These are phyloP conservation scores for Hemibates koningsi DNA, from an alignment of 2,113 vertebrate genomes.

Conservation along the genomic window DNA sequence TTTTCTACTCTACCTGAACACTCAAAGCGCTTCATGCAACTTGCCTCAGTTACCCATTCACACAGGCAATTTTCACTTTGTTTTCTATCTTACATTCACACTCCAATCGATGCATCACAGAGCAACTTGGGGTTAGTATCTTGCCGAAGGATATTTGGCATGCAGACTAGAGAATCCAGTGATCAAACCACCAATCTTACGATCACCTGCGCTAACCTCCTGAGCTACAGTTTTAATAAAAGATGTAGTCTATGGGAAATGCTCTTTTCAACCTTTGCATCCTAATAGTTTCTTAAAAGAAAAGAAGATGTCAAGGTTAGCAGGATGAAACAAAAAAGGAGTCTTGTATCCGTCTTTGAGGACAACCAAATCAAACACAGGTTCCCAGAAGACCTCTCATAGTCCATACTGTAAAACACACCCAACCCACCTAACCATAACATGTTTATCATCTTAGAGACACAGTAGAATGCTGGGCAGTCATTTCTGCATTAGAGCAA, in stretches of 20 bases:
- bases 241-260: neutral
- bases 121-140: neutral
- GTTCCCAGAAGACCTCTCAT: neutral
- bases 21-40: neutral
- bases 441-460: neutral
- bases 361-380: neutral
- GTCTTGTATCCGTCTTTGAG: neutral
- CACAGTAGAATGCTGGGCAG: neutral
- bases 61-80: neutral
- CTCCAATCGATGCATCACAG: neutral
- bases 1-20: neutral
- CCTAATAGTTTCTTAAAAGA: neutral
- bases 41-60: neutral
- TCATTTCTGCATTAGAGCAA: neutral
- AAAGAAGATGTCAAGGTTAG: neutral
- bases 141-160: neutral
- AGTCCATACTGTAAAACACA: neutral
- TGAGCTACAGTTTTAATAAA: neutral
- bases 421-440: neutral
- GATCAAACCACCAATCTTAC: neutral
- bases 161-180: neutral
- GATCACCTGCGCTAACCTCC: neutral
- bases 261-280: neutral
- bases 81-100: neutral
- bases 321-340: neutral